Evolutionary conservation across 92 coral and sea anemone genomes (phyloP).

Genomic region (Desmophyllum pertusum): DNA sequence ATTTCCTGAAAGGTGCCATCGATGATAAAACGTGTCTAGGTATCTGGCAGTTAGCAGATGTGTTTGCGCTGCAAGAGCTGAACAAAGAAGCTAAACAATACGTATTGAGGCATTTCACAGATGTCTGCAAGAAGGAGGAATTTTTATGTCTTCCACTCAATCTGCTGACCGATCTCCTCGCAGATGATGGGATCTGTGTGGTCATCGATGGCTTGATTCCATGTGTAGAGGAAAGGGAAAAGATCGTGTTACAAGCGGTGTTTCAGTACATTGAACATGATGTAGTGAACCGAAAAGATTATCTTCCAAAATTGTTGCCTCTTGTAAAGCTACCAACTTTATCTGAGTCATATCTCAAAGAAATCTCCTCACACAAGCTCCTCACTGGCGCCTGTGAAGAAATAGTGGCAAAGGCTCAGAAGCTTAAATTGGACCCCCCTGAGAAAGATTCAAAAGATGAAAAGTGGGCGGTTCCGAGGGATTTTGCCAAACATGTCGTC

Average conservation of each 20-base stretch:
- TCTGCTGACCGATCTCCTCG: conserved; percentile 58
- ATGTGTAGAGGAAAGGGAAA: conserved; percentile 66
- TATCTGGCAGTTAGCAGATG: conserved; percentile 73
- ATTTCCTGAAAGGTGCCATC: conserved; percentile 55
- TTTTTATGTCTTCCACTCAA: conserved; percentile 58
- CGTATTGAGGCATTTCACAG: conserved; percentile 58
- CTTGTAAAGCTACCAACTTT: conserved; percentile 69
- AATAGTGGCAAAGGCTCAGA: conserved; percentile 56
- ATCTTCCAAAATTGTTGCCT: conserved; percentile 55
- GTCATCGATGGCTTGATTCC: conserved; percentile 65
- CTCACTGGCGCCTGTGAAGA: conserved; percentile 23
- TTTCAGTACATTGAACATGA: conserved; percentile 70
- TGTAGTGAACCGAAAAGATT: conserved; percentile 26
- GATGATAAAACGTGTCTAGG: conserved; percentile 56
- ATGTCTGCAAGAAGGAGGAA: conserved; percentile 60
- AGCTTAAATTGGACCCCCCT: conserved; percentile 6
- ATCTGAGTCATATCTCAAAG: conserved; percentile 53
- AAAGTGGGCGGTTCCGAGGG: conserved; percentile 69
- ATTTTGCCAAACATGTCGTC: conserved; percentile 53
- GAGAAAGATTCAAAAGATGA: conserved; percentile 19
- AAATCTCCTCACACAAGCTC: conserved; percentile 28
- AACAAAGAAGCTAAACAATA: conserved; percentile 45
- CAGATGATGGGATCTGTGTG: conserved; percentile 64
- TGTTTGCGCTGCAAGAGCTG: conserved; percentile 52
- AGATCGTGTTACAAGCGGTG: conserved; percentile 67